A percentile compares a stretch with the other conserved stretches of the same genome.
Evolutionary conservation across 1,140 invertebrate genomes (phyloP).

Genomic region (Vanessa tameamea): DNA sequence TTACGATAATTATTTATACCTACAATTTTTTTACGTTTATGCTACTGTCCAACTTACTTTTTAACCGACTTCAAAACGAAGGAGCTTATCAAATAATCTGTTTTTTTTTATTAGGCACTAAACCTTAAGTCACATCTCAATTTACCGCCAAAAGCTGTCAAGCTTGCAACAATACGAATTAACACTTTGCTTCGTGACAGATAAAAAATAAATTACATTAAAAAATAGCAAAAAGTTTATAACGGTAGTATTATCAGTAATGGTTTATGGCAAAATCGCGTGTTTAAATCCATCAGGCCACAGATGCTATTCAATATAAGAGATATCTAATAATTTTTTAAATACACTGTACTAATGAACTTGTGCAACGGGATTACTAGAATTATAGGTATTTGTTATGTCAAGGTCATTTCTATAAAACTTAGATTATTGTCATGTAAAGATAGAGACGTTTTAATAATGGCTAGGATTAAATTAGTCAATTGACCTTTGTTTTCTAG

Average conservation of each 20-base stretch:
- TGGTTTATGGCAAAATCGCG: constrained; percentile 26
- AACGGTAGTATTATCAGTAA: not conserved
- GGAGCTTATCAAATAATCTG: no score
- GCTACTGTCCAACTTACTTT: no score
- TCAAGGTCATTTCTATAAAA: constrained; percentile 23
- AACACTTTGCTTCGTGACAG: no score
- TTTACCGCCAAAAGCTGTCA: no score
- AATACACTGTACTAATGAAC: constrained; percentile 13
- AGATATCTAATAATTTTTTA: constrained; percentile 26
- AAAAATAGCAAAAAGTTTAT: not conserved
- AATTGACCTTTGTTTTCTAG: not conserved
- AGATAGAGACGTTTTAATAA: constrained; percentile 1
- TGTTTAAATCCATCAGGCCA: constrained; percentile 10
- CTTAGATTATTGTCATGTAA: not conserved
- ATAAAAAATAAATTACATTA: no score
- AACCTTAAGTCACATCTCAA: no score
- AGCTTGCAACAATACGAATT: no score
- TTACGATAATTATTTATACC: no score
- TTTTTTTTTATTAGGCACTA: no score
- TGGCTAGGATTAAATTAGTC: not conserved
- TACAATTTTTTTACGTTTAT: no score
- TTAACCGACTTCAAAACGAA: no score
- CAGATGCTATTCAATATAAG: constrained; percentile 14
- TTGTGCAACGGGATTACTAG: constrained; percentile 20
- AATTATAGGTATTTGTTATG: not conserved